Percentiles rank a stretch among this genome's conserved stretches.
phyloP scores from a whole-genome alignment of 2,113 vertebrate genomes.

The Psittacus erithacus region DNA sequence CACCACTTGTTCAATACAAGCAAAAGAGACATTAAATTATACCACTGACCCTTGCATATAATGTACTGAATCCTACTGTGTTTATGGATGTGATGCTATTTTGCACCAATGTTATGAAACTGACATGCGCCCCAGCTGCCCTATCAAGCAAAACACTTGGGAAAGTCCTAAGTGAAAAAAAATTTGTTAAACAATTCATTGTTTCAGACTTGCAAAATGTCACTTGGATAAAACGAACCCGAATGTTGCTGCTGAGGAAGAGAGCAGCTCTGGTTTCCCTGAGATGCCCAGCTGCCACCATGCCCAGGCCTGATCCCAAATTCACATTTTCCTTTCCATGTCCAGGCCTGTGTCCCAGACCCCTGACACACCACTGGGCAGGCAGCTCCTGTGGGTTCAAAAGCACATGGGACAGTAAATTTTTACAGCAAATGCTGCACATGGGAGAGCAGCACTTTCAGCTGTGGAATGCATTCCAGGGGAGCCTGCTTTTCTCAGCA shows the following conservation, averaged over 20 bases:
- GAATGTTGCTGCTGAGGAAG: accelerated
- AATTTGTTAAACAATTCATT: neutral
- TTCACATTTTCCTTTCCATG: neutral
- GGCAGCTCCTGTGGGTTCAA: neutral
- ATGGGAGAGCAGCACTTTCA: neutral
- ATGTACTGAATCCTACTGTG: accelerated
- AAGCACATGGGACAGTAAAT: accelerated
- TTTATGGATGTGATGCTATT: accelerated
- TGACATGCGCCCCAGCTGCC: accelerated
- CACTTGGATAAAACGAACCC: accelerated
- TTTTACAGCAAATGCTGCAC: neutral
- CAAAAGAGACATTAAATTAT: accelerated
- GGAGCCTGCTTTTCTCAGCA: neutral
- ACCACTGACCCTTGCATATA: accelerated
- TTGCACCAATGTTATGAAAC: accelerated
- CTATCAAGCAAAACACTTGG: accelerated
- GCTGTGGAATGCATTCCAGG: accelerated
- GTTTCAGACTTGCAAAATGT: neutral
- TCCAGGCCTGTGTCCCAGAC: neutral
- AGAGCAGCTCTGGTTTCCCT: accelerated
- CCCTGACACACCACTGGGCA: accelerated
- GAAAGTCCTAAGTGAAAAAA: neutral
- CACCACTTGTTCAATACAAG: neutral
- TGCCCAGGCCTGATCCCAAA: accelerated
- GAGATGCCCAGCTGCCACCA: accelerated